Evolutionary conservation across 2,113 vertebrate genomes (phyloP).

Genomic region (Lepus europaeus): DNA sequence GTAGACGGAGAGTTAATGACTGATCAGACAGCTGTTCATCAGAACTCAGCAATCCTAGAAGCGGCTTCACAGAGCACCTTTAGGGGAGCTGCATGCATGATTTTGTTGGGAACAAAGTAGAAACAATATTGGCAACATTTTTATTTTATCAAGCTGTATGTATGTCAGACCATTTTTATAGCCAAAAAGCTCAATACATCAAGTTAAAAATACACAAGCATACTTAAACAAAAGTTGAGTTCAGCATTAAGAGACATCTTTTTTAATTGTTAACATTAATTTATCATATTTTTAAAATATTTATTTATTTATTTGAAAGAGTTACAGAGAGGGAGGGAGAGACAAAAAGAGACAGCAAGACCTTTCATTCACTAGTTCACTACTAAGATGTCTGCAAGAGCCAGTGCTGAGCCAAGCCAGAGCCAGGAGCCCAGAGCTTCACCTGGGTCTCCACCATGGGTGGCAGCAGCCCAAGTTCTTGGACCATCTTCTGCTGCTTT

Average conservation of each 20-base stretch:
- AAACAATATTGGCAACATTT: not conserved
- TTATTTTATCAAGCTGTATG: not conserved
- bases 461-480: too few species aligned
- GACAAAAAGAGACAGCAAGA: too few species aligned
- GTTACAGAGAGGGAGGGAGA: too few species aligned
- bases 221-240: conserved; percentile 32
- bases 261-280: too few species aligned
- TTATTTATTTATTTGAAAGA: too few species aligned
- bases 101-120: not conserved
- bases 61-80: not conserved
- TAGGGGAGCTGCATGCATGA: not conserved
- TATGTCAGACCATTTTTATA: not conserved
- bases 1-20: conserved; percentile 76
- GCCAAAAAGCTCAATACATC: not conserved
- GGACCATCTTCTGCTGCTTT: too few species aligned
- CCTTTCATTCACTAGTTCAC: too few species aligned
- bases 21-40: not conserved
- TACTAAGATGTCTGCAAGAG: too few species aligned
- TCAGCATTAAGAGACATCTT: not conserved
- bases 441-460: too few species aligned
- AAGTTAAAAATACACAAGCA: conserved; percentile 11
- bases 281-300: too few species aligned
- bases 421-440: too few species aligned
- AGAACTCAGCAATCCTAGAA: not conserved
- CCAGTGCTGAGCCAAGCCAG: too few species aligned